Percentiles rank a stretch among this genome's conserved stretches.
phyloP scores from a whole-genome alignment of 1,140 invertebrate species.

The Cataglyphis hispanica region DNA sequence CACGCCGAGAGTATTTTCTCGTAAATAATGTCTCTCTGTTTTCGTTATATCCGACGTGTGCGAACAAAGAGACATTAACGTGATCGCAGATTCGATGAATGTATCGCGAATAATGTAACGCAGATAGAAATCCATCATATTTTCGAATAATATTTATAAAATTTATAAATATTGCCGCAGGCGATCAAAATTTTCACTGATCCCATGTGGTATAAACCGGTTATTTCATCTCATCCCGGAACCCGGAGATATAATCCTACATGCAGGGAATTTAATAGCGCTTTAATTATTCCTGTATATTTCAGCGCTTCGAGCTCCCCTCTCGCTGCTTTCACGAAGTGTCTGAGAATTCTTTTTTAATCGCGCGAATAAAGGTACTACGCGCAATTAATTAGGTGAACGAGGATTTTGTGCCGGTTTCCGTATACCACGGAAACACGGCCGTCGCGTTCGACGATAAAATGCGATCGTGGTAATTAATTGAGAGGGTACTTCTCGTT shows the following conservation, averaged over 20 bases:
- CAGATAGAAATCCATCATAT: too few relatives aligned
- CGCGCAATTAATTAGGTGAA: constrained; percentile 69
- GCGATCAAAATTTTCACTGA: constrained; percentile 6
- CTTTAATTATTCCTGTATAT: constrained; percentile 51
- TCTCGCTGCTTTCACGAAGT: constrained; percentile 15
- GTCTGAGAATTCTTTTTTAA: constrained; percentile 30
- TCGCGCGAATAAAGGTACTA: constrained; percentile 52
- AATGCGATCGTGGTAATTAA: constrained; percentile 75
- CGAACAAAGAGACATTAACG: constrained; percentile 1
- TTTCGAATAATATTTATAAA: background rate
- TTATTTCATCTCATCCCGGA: background rate
- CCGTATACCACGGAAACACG: background rate
- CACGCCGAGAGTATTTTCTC: constrained; percentile 19
- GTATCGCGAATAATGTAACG: background rate
- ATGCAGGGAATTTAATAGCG: constrained; percentile 1
- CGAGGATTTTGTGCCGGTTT: constrained; percentile 35
- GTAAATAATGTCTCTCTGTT: constrained; percentile 57
- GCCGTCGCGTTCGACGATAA: constrained; percentile 65
- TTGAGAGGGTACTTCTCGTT: constrained; percentile 38
- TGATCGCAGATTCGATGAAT: background rate
- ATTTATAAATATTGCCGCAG: background rate
- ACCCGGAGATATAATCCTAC: background rate
- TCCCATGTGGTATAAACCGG: background rate
- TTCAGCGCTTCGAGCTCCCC: background rate
- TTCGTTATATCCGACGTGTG: background rate